phyloP scores from a whole-genome alignment of 2,113 vertebrate species.

The Varanus salvator region DNA sequence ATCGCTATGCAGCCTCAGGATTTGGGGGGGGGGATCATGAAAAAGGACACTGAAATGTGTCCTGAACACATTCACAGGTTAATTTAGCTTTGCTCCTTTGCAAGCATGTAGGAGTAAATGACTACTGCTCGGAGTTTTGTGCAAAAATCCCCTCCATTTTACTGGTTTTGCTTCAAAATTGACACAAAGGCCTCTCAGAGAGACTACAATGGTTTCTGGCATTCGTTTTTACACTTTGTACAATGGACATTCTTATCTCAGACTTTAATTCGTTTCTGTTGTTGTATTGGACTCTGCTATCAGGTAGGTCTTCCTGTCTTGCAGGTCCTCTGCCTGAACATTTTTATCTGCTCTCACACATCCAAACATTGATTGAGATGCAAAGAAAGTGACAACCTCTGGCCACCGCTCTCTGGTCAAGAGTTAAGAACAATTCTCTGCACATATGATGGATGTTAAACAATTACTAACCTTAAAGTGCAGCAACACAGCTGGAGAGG shows the following conservation, averaged over 20 bases:
- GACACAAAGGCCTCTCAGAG: background rate
- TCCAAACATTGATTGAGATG: background rate
- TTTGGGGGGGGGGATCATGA: no score
- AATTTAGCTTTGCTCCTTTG: no score
- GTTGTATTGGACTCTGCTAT: constrained; percentile 22
- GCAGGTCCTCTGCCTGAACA: constrained; percentile 11
- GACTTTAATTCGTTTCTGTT: constrained; percentile 17
- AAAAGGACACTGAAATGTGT: no score
- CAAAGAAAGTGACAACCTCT: constrained; percentile 38
- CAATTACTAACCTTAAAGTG: constrained; percentile 72
- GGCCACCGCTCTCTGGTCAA: constrained; percentile 55
- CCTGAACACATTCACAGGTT: no score
- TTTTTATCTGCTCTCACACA: constrained; percentile 1
- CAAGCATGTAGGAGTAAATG: no score
- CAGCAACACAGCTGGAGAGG: constrained; percentile 47
- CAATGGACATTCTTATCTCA: constrained; percentile 5
- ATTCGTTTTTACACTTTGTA: background rate
- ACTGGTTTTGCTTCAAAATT: no score
- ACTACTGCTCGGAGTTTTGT: no score
- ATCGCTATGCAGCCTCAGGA: no score
- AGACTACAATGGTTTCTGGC: background rate
- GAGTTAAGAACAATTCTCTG: constrained; percentile 57
- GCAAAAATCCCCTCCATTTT: no score
- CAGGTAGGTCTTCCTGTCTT: constrained; percentile 3
- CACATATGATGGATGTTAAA: constrained; percentile 68